Evolutionary conservation across 1,140 invertebrate genomes (phyloP), one percentile per base, ranked within the genome.

Genomic region (Pseudomyrmex cubaensis): DNA sequence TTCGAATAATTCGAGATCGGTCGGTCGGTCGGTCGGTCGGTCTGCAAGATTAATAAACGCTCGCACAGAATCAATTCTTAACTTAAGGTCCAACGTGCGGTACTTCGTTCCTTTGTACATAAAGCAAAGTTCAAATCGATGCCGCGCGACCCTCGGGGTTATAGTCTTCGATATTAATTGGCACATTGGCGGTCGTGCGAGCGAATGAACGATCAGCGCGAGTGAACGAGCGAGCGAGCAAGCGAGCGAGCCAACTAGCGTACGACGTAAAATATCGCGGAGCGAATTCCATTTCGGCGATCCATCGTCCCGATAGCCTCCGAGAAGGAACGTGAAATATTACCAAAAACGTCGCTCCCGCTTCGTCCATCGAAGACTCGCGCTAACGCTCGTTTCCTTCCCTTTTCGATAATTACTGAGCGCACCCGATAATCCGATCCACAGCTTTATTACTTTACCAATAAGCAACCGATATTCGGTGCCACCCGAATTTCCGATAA

Each of bases 261-360:
- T 17, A n/a, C 50, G 75, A 66, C 75, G 75, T 78, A 69, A 69
- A 78, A 78, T 74, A 74, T 74, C 74, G 59, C 67, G 44, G n/a
- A 20, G 59, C 77, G 52, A 84, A 89, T 89, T 88, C 82, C 88
- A 86, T 73, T 87, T 84, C 80, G 80, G 48, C 70, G 78, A 74
- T 74, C 59, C 61, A 75, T 82, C 69, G 46, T 25, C 56, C 48
- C 78, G 69, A 73, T 74, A 74, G 46, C 66, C 77, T 44, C 73
- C 67, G 77, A 56, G 66, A 7, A 44, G 57, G 56, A 56, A 52
- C 64, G 22, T 56, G 50, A 72, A 64, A 62, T 85, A 84, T 84
- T 66, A 75, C 35, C 69, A 15, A 84, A 78, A 77, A 74, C 57
- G 82, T 73, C 66, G 66, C 59, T 80, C 46, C 22, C 20, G 56